A percentile compares a stretch with the other conserved stretches of the same genome.
Conservation (phyloP, 2,888 invertebrate species). For the Thera britannica region DNA sequence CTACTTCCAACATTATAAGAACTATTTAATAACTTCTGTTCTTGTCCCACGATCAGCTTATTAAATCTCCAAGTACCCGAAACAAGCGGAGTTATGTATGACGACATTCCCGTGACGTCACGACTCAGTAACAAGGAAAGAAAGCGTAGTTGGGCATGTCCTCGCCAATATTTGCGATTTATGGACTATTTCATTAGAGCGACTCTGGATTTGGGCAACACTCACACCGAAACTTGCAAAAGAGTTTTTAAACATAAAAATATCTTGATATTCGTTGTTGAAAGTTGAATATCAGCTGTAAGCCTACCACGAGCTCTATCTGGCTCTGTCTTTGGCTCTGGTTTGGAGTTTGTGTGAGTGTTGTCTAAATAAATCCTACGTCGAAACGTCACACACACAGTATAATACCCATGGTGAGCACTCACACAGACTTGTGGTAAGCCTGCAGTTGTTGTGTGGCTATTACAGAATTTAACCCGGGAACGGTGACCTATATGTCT, state of each 20-base stretch:
- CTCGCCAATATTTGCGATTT: conserved; percentile 59
- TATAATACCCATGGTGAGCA: no score
- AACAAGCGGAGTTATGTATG: conserved; percentile 32
- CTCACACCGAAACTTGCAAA: conserved; percentile 36
- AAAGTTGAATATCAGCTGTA: neutral
- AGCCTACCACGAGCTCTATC: no score
- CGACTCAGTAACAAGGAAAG: conserved; percentile 39
- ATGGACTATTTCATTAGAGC: conserved; percentile 63
- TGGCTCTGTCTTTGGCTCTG: no score
- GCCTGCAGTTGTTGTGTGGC: no score
- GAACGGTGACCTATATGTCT: no score
- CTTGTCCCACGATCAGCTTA: conserved; percentile 28
- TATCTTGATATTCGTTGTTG: neutral
- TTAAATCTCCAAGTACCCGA: conserved; percentile 24
- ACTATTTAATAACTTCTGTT: conserved; percentile 5
- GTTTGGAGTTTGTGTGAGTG: no score
- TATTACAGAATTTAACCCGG: no score
- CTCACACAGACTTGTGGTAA: no score
- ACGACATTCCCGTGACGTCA: conserved; percentile 35
- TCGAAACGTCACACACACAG: no score
- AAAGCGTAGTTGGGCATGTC: conserved; percentile 38
- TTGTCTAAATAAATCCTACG: no score
- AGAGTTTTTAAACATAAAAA: neutral
- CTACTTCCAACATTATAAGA: neutral
- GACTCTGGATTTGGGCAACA: conserved; percentile 41